These are phyloP conservation scores for Sebastolobus altivelis DNA, from an alignment of 2,797 vertebrate genomes.

Conservation along the genomic window DNA sequence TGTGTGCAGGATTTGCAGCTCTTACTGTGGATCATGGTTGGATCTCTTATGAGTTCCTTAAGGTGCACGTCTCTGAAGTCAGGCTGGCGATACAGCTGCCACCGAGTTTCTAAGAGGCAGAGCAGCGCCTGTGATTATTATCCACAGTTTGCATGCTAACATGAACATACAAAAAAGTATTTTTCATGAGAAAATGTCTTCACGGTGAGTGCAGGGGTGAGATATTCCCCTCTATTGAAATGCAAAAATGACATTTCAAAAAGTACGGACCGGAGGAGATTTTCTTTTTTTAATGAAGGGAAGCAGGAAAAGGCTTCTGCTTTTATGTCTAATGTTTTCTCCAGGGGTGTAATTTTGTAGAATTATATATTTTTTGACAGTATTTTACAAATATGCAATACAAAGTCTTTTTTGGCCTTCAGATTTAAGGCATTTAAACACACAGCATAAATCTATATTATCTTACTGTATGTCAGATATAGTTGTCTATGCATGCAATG, in stretches of 20 bases:
- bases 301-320: slow-evolving; percentile 18
- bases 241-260: slow-evolving; percentile 60
- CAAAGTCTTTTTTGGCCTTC: not conserved
- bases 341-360: not conserved
- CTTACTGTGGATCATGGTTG: not conserved
- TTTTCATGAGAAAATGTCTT: slow-evolving; percentile 19
- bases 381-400: slow-evolving; percentile 12
- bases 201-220: slow-evolving; percentile 2
- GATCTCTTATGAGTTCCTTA: not conserved
- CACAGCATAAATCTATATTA: not conserved
- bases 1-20: not conserved
- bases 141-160: slow-evolving; percentile 12
- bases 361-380: slow-evolving; percentile 10
- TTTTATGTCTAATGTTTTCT: slow-evolving; percentile 31
- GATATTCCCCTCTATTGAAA: slow-evolving; percentile 32
- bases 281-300: slow-evolving; percentile 16
- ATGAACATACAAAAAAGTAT: slow-evolving; percentile 11
- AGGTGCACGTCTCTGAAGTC: slow-evolving; percentile 11
- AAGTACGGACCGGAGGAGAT: slow-evolving; percentile 2
- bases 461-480: not conserved
- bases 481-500: not conserved
- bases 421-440: slow-evolving; percentile 12
- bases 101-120: not conserved
- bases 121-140: slow-evolving; percentile 29
- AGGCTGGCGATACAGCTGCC: not conserved